Percentiles rank a stretch among this genome's conserved stretches.
These are phyloP conservation scores for Eonycteris spelaea DNA, from an alignment of 2,113 vertebrate species.

Conservation along the genomic window DNA sequence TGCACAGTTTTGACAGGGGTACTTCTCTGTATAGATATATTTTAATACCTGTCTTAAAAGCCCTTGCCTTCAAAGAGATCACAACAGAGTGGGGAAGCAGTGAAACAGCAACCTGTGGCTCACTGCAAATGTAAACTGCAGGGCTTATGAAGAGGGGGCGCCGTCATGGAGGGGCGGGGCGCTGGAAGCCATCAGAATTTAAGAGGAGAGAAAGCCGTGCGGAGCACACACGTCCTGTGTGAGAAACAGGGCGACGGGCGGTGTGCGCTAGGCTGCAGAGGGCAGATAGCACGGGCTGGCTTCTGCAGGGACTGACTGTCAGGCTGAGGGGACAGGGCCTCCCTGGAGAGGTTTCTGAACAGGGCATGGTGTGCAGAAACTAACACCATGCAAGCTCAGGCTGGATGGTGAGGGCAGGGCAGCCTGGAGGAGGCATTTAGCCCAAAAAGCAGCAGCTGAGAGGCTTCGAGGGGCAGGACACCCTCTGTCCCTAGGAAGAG, in stretches of 20 bases:
- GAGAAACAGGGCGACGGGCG: rapidly evolving
- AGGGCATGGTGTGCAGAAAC: rapidly evolving
- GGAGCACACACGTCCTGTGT: not conserved
- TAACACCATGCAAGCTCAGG: not conserved
- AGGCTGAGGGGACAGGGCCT: not conserved
- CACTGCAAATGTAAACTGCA: rapidly evolving
- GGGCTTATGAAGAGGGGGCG: not conserved
- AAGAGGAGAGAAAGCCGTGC: not conserved
- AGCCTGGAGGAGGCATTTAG: rapidly evolving
- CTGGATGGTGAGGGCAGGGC: rapidly evolving
- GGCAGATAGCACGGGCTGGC: too few species aligned
- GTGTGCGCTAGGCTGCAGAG: too few species aligned
- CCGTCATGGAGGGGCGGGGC: not conserved
- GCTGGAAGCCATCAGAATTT: rapidly evolving
- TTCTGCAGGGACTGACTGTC: too few species aligned
- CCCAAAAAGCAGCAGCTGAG: not conserved
- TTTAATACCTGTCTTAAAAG: not conserved
- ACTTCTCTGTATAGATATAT: not conserved
- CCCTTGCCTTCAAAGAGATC: not conserved
- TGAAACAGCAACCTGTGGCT: too few species aligned
- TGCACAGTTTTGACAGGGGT: too few species aligned
- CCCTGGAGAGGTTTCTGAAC: not conserved
- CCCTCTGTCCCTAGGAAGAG: not conserved
- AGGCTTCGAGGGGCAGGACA: not conserved
- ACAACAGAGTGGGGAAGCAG: not conserved